Base-by-base conservation (phyloP, 2,113 vertebrate genomes). In the Nicator chloris region DNA sequence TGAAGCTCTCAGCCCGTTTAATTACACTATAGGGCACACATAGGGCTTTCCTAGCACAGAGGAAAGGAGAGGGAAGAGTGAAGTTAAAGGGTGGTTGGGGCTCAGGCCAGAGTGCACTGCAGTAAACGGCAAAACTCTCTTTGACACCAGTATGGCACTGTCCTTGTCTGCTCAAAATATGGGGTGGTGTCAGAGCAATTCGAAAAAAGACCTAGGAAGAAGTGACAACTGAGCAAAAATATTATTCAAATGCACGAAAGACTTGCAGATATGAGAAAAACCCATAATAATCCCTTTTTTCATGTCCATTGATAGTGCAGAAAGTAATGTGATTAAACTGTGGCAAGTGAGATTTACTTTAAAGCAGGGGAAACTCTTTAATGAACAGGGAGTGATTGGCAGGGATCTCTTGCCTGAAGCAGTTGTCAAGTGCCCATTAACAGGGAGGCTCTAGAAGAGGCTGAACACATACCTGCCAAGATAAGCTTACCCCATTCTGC, bases 331-430 rank as follows among this genome's bases (percentile, higher is more conserved):
- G 79, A 95, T 88, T 93, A 72, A 92, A 82, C 76, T 92, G 51
- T 40, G 90, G 54, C 82, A 77, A 94, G 75, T 33, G 68, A 94
- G 93, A 73, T 93, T 91, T 92, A 86, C 50, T 88, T 94, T 77
- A 90, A 94, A 95, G 82, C 20, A 70, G 26, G 15, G 54, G 59
- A 82, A 93, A 50, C 35, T 90, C 66, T 87, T 86, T 82, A 90
- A 92, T 88, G 86, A 90, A 54, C 51, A 42, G 21, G 31, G 49
- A 94, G 42, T 61, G 54, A 83, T 45, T 70, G 79, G 42, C 66
- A 83, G 42, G 66, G 22, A 66, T 79, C 64, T 85, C 8, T 72
- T 76, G 78, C 93, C 90, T 80, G 85, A 47, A 96, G 88, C 75
- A 28, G 24, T 40, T 91, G 78, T 93, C 90, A 91, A 88, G 63